Conservation (phyloP, 2,113 vertebrate genomes). For the Psammodynastes pulverulentus region DNA sequence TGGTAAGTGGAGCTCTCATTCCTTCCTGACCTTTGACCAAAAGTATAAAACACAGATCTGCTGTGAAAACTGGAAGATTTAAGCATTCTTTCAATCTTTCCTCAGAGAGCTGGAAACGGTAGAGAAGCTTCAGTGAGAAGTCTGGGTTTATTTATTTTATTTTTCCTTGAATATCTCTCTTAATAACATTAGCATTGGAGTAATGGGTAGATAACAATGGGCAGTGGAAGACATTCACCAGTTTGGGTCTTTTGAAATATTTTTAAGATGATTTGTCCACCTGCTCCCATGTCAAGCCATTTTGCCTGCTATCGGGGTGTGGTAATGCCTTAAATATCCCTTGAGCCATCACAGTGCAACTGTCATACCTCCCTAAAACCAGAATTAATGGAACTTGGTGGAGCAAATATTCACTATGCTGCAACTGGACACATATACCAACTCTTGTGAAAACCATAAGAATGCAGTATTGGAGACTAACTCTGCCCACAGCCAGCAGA, state of each 20-base stretch:
- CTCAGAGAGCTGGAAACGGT: neutral
- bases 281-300: neutral
- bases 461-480: neutral
- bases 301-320: neutral
- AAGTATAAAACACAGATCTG: neutral
- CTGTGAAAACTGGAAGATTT: neutral
- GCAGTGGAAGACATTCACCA: neutral
- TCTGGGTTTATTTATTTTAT: neutral
- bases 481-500: neutral
- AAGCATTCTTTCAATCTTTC: neutral
- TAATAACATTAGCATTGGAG: neutral
- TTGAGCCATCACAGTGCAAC: neutral
- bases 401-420: neutral
- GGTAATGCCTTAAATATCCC: neutral
- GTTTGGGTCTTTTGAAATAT: neutral
- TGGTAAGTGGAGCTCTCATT: neutral
- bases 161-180: neutral
- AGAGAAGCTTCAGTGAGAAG: neutral
- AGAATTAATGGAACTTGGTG: neutral
- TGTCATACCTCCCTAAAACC: neutral
- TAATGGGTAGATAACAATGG: neutral
- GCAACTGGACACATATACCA: neutral
- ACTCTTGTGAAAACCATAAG: neutral
- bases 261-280: neutral
- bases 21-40: neutral